Evolutionary conservation across 1,140 invertebrate genomes (phyloP).

Genomic region (Limonius californicus): DNA sequence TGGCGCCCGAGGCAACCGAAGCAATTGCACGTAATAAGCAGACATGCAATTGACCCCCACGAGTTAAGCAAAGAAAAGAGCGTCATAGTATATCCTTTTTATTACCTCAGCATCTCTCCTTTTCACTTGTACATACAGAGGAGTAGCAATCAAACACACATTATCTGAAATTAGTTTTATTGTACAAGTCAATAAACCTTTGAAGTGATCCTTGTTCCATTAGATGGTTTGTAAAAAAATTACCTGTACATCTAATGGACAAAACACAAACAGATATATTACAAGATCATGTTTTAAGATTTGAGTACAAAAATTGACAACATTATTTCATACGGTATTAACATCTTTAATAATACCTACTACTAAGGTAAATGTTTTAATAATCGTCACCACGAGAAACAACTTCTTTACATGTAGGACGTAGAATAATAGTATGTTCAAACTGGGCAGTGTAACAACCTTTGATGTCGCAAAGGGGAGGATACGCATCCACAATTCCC

Average conservation of each 20-base stretch:
- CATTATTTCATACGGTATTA: neutral
- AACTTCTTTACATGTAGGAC: slow-evolving; percentile 98
- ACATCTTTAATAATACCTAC: no score
- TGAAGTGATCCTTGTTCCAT: neutral
- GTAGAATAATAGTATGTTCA: slow-evolving; percentile 96
- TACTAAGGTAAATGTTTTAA: slow-evolving; percentile 49
- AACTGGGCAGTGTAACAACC: slow-evolving; percentile 99
- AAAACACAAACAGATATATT: neutral
- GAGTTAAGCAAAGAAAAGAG: no score
- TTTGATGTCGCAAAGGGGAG: slow-evolving; percentile 95
- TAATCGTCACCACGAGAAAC: slow-evolving; percentile 96
- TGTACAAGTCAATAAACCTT: neutral
- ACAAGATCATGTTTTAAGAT: neutral
- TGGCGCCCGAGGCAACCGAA: no score
- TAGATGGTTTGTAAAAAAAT: neutral
- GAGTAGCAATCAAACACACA: no score
- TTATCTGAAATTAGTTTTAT: no score
- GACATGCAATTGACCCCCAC: no score
- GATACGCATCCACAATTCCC: slow-evolving; percentile 93
- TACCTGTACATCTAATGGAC: neutral
- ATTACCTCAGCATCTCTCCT: no score
- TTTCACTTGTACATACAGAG: no score
- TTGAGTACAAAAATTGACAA: slow-evolving; percentile 6
- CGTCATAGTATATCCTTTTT: no score
- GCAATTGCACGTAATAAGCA: no score